Evolutionary conservation across 2,888 invertebrate genomes (phyloP).

Genomic region (Heterodera filipjevi): DNA sequence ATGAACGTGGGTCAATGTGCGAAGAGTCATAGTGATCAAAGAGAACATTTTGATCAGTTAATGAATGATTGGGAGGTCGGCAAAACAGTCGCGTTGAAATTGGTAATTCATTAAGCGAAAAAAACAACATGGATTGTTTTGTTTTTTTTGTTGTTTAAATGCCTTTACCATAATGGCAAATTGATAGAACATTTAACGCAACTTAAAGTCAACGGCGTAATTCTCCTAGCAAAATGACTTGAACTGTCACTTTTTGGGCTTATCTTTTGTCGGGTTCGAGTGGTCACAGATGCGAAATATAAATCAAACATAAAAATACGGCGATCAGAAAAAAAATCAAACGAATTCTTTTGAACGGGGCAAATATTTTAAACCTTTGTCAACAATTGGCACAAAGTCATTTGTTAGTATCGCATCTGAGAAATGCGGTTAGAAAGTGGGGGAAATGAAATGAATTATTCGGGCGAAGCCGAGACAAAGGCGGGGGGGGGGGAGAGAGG

Average conservation of each 20-base stretch:
- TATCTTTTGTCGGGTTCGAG: not conserved
- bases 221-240: too few species aligned
- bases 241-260: too few species aligned
- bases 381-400: not conserved
- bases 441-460: not conserved
- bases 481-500: too few species aligned
- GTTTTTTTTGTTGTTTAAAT: too few species aligned
- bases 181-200: too few species aligned
- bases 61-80: not conserved
- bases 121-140: too few species aligned
- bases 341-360: not conserved
- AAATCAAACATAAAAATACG: not conserved
- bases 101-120: too few species aligned
- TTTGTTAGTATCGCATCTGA: not conserved
- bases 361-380: not conserved
- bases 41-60: conserved; percentile 54
- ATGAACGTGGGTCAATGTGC: conserved; percentile 57
- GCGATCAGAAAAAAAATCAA: not conserved
- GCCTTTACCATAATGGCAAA: too few species aligned
- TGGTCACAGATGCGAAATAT: not conserved
- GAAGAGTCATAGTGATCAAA: conserved; percentile 58
- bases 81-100: not conserved
- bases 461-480: not conserved
- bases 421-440: not conserved
- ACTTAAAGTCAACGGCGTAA: too few species aligned